Evolutionary conservation across 2,888 invertebrate genomes (phyloP), one percentile per base, ranked within the genome.

Genomic region (Capitulum mitella): DNA sequence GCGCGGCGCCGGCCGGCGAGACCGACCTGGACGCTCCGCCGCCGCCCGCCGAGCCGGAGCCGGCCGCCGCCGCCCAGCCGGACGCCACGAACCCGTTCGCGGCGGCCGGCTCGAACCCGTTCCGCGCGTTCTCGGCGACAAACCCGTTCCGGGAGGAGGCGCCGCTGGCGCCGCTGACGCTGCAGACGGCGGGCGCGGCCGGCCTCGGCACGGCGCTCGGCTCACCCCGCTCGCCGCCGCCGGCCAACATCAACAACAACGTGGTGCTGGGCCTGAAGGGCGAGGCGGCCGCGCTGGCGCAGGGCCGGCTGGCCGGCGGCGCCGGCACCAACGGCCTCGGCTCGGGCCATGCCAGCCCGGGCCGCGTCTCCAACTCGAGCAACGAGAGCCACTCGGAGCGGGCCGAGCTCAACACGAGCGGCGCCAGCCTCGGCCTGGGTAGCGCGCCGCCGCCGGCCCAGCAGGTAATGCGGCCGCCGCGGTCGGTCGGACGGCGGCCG

Each of bases 231-330:
- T 76, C 76, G 14, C 29, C 75, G n/a, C 34, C 22, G 19, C 37
- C 64, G 61, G 64, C 37, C 70, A 70, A 70, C 40, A 70, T 70
- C 70, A 70, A 70, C 70, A 70, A 70, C 70, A 70, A 70, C 70
- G 12, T 70, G 70, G 70, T 70, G 70, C 10, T 29, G 26, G 26
- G 10, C 26, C 40, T 70, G 40, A 70, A 70, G 70, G 26, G 40
- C 26, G 70, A 70, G 70, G 70, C 40, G 37, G 70, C 70, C 8
- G 70, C 40, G 40, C 29, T 14, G 40, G 19, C 37, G 40, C 40
- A 40, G 40, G 26, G 64, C 22, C 64, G 64, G 32, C 64, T 64
- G 64, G 22, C 6, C 19, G 61, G 61, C 29, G 29, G 61, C 5
- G 61, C 14, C 12, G 61, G 61, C 1, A 61, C 64, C 19, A 34